A percentile compares a stretch with the other conserved stretches of the same genome.
Conservation (phyloP, 1,140 invertebrate species). For the Lutraria rhynchaena region DNA sequence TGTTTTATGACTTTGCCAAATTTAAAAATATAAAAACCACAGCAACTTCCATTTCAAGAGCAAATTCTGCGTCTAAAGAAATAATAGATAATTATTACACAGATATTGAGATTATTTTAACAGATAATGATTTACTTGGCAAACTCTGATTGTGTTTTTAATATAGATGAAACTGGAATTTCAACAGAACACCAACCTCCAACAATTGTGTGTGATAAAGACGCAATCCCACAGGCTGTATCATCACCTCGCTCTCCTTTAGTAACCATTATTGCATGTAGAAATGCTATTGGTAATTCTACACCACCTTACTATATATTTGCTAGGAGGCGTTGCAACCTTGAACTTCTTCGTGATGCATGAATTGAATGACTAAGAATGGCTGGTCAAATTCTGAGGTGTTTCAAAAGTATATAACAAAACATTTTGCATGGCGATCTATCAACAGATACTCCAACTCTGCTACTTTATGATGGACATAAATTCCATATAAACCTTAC, state of each 20-base stretch:
- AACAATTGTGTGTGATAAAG: slow-evolving; percentile 37
- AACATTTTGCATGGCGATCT: slow-evolving; percentile 34
- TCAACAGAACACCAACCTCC: slow-evolving; percentile 47
- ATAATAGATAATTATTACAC: slow-evolving; percentile 12
- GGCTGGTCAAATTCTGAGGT: slow-evolving; percentile 40
- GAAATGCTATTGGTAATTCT: slow-evolving; percentile 45
- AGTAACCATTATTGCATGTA: slow-evolving; percentile 37
- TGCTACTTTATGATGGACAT: slow-evolving; percentile 83
- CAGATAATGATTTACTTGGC: slow-evolving; percentile 21
- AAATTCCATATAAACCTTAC: slow-evolving; percentile 60
- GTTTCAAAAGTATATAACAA: slow-evolving; percentile 39
- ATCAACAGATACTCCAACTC: slow-evolving; percentile 62
- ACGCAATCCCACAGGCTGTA: slow-evolving; percentile 29
- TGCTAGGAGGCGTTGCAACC: slow-evolving; percentile 15
- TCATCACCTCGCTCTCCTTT: slow-evolving; percentile 36
- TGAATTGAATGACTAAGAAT: slow-evolving; percentile 25
- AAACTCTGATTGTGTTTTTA: slow-evolving; percentile 29
- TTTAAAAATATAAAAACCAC: slow-evolving; percentile 20
- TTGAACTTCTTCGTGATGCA: neutral
- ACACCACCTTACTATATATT: slow-evolving; percentile 35
- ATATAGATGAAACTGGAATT: slow-evolving; percentile 41
- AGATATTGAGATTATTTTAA: slow-evolving; percentile 8
- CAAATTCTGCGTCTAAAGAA: no score
- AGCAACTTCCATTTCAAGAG: slow-evolving; percentile 29
- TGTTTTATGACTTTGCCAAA: slow-evolving; percentile 10